A percentile compares a stretch with the other conserved stretches of the same genome.
These are phyloP conservation scores for Pseudochaenichthys georgianus DNA, from an alignment of 2,797 vertebrate genomes.

Conservation along the genomic window DNA sequence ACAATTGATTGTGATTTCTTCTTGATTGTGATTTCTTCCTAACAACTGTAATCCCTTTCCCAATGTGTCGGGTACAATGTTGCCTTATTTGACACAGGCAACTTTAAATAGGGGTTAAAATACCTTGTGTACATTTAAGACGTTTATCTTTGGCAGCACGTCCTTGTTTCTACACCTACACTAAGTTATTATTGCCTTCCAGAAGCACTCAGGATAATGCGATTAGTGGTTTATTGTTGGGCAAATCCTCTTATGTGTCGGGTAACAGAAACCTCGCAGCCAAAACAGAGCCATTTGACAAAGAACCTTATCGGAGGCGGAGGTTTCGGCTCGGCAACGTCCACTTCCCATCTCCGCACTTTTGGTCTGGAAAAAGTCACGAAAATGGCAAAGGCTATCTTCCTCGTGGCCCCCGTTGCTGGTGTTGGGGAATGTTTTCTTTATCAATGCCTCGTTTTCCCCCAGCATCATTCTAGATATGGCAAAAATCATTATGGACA, in stretches of 20 bases:
- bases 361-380: slow-evolving; percentile 21
- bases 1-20: slow-evolving; percentile 8
- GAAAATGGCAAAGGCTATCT: slow-evolving; percentile 76
- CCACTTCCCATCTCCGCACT: slow-evolving; percentile 11
- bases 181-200: slow-evolving; percentile 79
- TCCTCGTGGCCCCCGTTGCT: slow-evolving; percentile 71
- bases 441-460: slow-evolving; percentile 76
- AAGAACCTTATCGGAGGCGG: slow-evolving; percentile 63
- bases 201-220: slow-evolving; percentile 85
- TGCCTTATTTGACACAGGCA: slow-evolving; percentile 32
- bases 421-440: slow-evolving; percentile 65
- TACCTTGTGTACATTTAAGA: slow-evolving; percentile 55
- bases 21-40: slow-evolving; percentile 1
- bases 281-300: slow-evolving; percentile 78
- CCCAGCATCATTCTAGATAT: slow-evolving; percentile 89
- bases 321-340: slow-evolving; percentile 53
- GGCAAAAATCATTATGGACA: slow-evolving; percentile 92
- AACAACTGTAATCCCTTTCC: slow-evolving; percentile 14
- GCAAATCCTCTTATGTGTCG: slow-evolving; percentile 84
- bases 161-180: slow-evolving; percentile 61
- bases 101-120: slow-evolving; percentile 53
- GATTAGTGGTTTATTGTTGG: slow-evolving; percentile 91
- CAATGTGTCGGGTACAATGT: slow-evolving; percentile 29
- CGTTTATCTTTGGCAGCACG: slow-evolving; percentile 53
- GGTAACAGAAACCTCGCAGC: slow-evolving; percentile 79